Evolutionary conservation across 2,888 invertebrate species (phyloP).

Genomic region (Chymomyza caudatula): DNA sequence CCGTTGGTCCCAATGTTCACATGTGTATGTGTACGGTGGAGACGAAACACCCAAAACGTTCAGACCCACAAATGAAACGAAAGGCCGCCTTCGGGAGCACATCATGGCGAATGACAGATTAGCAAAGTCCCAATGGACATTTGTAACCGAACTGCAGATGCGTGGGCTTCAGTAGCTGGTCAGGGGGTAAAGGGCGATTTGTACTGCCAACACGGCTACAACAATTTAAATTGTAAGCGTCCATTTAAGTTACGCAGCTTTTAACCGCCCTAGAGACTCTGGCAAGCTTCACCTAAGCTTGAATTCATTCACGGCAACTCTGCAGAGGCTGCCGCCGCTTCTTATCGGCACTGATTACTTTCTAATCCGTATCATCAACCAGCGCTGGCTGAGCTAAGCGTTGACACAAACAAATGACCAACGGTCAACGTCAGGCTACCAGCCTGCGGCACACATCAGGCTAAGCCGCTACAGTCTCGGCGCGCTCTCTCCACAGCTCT

Average conservation of each 20-base stretch:
- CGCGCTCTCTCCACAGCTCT: no score
- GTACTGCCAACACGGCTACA: constrained; percentile 14
- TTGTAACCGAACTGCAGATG: constrained; percentile 68
- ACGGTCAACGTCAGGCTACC: constrained; percentile 43
- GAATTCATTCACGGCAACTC: constrained; percentile 22
- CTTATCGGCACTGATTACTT: constrained; percentile 72
- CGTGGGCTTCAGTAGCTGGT: constrained; percentile 22
- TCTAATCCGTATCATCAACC: constrained; percentile 69
- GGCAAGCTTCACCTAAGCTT: neutral
- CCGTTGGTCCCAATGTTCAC: constrained; percentile 48
- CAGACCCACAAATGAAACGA: constrained; percentile 42
- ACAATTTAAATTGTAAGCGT: constrained; percentile 60
- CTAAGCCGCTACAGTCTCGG: no score
- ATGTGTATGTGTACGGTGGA: constrained; percentile 29
- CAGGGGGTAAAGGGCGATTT: neutral
- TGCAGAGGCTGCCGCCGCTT: constrained; percentile 44
- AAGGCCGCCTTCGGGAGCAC: constrained; percentile 68
- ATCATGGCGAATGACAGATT: constrained; percentile 75
- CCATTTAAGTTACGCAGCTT: constrained; percentile 39
- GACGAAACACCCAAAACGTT: constrained; percentile 17
- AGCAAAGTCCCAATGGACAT: constrained; percentile 73
- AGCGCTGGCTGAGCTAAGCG: constrained; percentile 41
- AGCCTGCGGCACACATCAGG: constrained; percentile 19
- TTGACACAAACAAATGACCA: constrained; percentile 70
- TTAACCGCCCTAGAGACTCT: constrained; percentile 36